A percentile compares a stretch with the other conserved stretches of the same genome.
phyloP scores from a whole-genome alignment of 1,140 invertebrate species.

The Cyphomyrmex costatus region DNA sequence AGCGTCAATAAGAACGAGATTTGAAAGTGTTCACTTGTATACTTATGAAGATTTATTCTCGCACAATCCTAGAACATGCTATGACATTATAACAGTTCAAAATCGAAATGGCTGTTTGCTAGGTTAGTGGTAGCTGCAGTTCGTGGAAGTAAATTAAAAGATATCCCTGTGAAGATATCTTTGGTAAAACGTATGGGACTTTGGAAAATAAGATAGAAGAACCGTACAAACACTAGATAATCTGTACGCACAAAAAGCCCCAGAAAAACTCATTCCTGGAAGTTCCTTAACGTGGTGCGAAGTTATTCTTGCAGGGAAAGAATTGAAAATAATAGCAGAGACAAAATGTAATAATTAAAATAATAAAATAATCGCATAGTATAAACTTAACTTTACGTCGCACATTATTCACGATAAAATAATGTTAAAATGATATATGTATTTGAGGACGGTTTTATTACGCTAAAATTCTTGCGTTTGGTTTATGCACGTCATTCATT shows the following conservation, averaged over 20 bases:
- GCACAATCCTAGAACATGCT: too few relatives aligned
- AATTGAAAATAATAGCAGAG: neutral
- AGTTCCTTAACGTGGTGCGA: neutral
- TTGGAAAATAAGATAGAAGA: neutral
- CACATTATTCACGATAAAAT: neutral
- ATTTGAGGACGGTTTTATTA: neutral
- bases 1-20: constrained; percentile 5
- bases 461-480: neutral
- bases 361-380: neutral
- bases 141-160: constrained; percentile 36
- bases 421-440: neutral
- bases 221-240: neutral
- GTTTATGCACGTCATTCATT: neutral
- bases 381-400: neutral
- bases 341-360: neutral
- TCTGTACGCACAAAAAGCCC: neutral
- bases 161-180: constrained; percentile 6
- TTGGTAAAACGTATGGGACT: neutral
- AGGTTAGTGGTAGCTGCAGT: neutral
- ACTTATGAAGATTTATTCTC: constrained; percentile 14
- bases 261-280: neutral
- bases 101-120: constrained; percentile 12
- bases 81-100: too few relatives aligned
- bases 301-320: neutral
- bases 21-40: neutral